A percentile compares a stretch with the other conserved stretches of the same genome.
These are phyloP conservation scores for Calosoma granatense DNA, from an alignment of 1,140 invertebrate species.

Conservation along the genomic window DNA sequence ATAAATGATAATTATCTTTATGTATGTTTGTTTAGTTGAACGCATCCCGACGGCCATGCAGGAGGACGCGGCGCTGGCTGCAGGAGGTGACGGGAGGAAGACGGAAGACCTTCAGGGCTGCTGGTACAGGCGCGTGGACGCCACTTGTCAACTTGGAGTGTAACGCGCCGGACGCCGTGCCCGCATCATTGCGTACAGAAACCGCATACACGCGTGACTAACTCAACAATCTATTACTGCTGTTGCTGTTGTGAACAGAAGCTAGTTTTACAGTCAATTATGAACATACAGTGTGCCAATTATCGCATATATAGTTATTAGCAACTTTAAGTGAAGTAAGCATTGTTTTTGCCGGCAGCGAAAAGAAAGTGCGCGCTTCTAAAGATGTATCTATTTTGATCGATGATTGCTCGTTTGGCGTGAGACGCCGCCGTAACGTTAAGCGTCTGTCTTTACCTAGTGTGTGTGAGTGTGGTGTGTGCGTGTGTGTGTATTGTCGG, in stretches of 20 bases:
- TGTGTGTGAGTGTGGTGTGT: no score
- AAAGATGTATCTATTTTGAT: slow-evolving; percentile 18
- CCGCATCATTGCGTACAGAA: no score
- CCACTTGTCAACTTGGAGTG: neutral
- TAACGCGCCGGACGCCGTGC: neutral
- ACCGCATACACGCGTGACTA: no score
- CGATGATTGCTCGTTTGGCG: slow-evolving; percentile 13
- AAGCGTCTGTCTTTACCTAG: no score
- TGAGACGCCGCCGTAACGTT: neutral
- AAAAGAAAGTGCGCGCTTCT: neutral
- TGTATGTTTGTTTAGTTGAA: no score
- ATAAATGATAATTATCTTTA: no score
- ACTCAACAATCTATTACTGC: no score
- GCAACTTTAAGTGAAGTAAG: no score
- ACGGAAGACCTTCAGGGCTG: neutral
- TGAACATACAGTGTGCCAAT: no score
- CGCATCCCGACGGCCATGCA: neutral
- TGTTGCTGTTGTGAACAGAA: no score
- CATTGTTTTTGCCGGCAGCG: neutral
- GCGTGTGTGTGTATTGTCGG: neutral
- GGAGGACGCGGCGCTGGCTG: neutral
- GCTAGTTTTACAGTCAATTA: no score
- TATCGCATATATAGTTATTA: no score
- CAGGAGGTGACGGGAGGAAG: neutral
- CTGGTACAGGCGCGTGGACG: neutral